Percentiles rank a stretch among this genome's conserved stretches.
These are phyloP conservation scores for Drosophila demipolita DNA, from an alignment of 2,888 invertebrate genomes.

Conservation along the genomic window DNA sequence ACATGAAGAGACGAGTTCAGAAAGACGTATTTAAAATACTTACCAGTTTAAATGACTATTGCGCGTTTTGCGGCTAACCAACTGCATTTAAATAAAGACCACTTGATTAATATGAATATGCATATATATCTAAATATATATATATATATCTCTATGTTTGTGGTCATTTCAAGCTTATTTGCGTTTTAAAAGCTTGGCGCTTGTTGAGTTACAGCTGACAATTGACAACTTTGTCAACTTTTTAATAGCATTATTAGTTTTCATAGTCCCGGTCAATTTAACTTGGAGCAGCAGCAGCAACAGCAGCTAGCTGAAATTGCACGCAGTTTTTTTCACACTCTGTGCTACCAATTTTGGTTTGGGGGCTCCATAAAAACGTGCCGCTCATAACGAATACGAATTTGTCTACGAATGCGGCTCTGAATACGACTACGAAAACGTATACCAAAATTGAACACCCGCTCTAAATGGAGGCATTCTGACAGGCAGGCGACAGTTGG, in stretches of 20 bases:
- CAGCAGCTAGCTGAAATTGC: slow-evolving; percentile 1
- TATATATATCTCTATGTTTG: slow-evolving; percentile 6
- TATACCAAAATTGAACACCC: slow-evolving; percentile 36
- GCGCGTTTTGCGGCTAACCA: slow-evolving; percentile 59
- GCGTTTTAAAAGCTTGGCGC: slow-evolving; percentile 71
- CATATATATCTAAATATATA: not conserved
- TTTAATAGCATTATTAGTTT: slow-evolving; percentile 77
- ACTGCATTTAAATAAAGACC: slow-evolving; percentile 28
- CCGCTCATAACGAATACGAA: slow-evolving; percentile 27
- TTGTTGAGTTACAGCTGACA: slow-evolving; percentile 59
- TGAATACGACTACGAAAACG: slow-evolving; percentile 1
- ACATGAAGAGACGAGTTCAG: not conserved
- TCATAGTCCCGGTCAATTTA: slow-evolving; percentile 42
- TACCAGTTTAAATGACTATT: slow-evolving; percentile 26
- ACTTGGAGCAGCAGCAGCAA: slow-evolving; percentile 5
- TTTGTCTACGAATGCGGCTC: not conserved
- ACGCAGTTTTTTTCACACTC: slow-evolving; percentile 2
- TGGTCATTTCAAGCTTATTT: slow-evolving; percentile 49
- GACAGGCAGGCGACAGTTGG: not conserved
- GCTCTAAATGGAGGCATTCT: slow-evolving; percentile 10
- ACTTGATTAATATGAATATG: slow-evolving; percentile 15
- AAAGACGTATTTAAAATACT: slow-evolving; percentile 23
- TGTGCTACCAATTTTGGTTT: slow-evolving; percentile 26
- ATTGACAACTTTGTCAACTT: slow-evolving; percentile 70
- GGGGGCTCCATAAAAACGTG: slow-evolving; percentile 15